Conservation (phyloP, 2,113 vertebrate species). For the Chrysemys picta region DNA sequence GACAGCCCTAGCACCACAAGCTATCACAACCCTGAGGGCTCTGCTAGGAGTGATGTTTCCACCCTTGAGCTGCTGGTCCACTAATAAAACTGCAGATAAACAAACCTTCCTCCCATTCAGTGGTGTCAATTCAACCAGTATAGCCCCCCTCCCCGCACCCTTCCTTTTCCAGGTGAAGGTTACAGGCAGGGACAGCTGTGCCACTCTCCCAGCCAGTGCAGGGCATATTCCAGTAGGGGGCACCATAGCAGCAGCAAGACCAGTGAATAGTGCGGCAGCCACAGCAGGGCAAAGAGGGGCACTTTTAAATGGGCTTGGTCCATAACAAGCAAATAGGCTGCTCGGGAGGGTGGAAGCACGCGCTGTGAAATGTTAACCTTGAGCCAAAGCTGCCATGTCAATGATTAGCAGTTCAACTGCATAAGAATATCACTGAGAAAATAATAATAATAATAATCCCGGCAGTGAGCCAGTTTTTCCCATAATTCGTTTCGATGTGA, state of each 20-base stretch:
- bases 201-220: not conserved
- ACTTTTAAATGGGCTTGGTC: not conserved
- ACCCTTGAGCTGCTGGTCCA: fast-evolving
- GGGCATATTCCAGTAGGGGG: not conserved
- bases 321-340: not conserved
- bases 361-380: not conserved
- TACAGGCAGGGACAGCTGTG: not conserved
- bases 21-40: not conserved
- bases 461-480: not conserved
- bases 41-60: not conserved
- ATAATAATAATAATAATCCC: not conserved
- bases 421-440: not conserved
- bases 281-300: not conserved
- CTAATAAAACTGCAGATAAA: fast-evolving
- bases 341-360: not conserved
- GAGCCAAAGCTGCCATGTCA: fast-evolving
- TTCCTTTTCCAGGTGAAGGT: not conserved
- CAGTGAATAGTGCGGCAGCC: not conserved
- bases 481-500: not conserved
- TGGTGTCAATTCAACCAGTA: not conserved
- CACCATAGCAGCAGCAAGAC: not conserved
- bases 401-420: not conserved
- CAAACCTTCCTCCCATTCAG: not conserved
- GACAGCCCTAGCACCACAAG: not conserved
- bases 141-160: not conserved